Conservation (phyloP, 2,113 vertebrate species). For the Ahaetulla prasina region DNA sequence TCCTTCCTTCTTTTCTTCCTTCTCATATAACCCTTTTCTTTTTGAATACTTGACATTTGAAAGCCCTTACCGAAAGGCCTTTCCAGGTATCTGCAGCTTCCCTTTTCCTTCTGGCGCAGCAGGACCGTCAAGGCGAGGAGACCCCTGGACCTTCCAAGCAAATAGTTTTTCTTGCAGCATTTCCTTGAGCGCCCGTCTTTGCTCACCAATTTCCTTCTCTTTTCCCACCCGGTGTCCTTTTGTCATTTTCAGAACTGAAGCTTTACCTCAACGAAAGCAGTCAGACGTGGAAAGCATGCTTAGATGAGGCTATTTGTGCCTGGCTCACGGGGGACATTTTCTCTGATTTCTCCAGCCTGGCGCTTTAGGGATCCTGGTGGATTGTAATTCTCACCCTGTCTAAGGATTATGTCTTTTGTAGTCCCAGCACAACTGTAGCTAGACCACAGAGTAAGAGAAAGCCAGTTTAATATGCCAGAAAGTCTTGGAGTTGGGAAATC, state of each 20-base stretch:
- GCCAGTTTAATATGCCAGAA: background rate
- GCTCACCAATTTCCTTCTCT: background rate
- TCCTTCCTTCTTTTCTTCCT: background rate
- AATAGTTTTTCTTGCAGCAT: background rate
- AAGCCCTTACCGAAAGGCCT: constrained; percentile 7
- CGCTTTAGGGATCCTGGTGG: background rate
- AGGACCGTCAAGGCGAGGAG: constrained; percentile 43
- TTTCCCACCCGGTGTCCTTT: background rate
- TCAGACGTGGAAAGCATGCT: background rate
- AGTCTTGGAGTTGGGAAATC: background rate
- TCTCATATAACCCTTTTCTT: background rate
- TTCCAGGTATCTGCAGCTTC: background rate
- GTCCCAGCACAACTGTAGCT: background rate
- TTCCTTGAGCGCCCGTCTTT: constrained; percentile 22
- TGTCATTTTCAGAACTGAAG: background rate
- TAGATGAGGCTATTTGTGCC: too few relatives aligned
- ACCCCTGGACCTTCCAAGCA: background rate
- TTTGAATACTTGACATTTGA: constrained; percentile 30
- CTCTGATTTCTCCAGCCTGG: background rate
- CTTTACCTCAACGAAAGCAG: background rate
- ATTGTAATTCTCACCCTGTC: background rate
- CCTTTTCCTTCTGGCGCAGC: constrained; percentile 25
- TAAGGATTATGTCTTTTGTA: background rate
- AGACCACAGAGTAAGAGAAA: background rate
- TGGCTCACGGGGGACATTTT: background rate